A percentile compares a stretch with the other conserved stretches of the same genome.
These are phyloP conservation scores for Lamellibrachia luymesi DNA, from an alignment of 1,140 invertebrate species.

Conservation along the genomic window DNA sequence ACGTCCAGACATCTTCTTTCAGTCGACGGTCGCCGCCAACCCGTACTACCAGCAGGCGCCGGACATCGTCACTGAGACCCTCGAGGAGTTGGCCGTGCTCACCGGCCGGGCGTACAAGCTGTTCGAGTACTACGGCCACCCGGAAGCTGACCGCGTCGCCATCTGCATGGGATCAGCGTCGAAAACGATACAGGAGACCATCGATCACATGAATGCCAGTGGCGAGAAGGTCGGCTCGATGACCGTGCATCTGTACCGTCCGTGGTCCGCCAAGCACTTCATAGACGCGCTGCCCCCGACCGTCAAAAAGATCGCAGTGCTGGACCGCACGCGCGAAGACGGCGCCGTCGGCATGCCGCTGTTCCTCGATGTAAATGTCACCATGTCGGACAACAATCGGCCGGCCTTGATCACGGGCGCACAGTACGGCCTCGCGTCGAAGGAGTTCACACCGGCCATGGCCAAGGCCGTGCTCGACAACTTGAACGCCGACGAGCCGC, in stretches of 20 bases:
- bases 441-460: constrained; percentile 31
- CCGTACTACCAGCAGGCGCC: constrained; percentile 25
- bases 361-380: constrained; percentile 30
- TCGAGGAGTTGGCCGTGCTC: constrained; percentile 18
- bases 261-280: constrained; percentile 29
- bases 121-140: constrained; percentile 28
- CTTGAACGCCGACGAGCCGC: constrained; percentile 28
- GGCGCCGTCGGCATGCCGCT: constrained; percentile 28
- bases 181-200: constrained; percentile 28
- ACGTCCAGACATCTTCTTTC: constrained; percentile 31
- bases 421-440: constrained; percentile 28
- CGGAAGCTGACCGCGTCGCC: constrained; percentile 24
- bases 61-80: constrained; percentile 21
- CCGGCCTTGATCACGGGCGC: constrained; percentile 26
- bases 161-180: constrained; percentile 27
- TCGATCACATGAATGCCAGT: constrained; percentile 24
- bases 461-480: constrained; percentile 27
- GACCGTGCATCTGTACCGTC: constrained; percentile 24
- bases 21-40: constrained; percentile 27
- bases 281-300: constrained; percentile 22
- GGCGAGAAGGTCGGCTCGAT: constrained; percentile 28
- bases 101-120: constrained; percentile 28
- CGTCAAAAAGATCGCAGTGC: constrained; percentile 28
- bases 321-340: constrained; percentile 28
- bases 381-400: constrained; percentile 21